phyloP scores from a whole-genome alignment of 2,113 vertebrate genomes.

The Tringa solitaria region DNA sequence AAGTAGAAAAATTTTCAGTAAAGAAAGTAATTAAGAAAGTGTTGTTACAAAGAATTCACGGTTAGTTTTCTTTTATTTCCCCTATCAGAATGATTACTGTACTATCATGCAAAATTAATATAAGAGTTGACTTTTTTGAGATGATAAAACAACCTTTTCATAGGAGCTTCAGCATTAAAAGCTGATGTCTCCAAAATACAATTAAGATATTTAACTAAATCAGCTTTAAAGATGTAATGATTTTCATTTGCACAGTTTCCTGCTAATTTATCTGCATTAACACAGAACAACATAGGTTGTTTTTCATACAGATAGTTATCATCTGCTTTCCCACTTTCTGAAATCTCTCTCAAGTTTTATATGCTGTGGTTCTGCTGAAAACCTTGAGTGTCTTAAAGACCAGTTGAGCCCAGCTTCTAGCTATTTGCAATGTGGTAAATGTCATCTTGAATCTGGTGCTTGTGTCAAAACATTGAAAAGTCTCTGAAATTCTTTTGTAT shows the following conservation, averaged over 20 bases:
- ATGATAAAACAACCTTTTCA: background rate
- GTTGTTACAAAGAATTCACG: slow-evolving; percentile 1
- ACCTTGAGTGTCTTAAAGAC: background rate
- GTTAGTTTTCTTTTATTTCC: background rate
- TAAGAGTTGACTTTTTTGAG: background rate
- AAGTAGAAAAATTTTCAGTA: slow-evolving; percentile 34
- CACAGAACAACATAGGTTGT: background rate
- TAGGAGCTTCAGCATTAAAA: background rate
- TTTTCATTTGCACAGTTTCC: background rate
- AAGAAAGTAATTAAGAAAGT: slow-evolving; percentile 35
- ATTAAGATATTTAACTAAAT: background rate
- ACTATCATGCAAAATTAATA: background rate
- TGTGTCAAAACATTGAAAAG: background rate
- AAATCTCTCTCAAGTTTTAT: background rate
- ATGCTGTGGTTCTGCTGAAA: background rate
- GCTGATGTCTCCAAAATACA: background rate
- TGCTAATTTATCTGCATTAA: background rate
- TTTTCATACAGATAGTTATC: background rate
- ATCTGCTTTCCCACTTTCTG: background rate
- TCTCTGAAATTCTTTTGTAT: background rate
- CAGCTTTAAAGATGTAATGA: background rate
- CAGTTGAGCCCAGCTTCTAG: background rate
- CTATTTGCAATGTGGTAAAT: background rate
- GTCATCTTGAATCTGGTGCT: background rate
- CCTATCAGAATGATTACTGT: background rate